phyloP scores from a whole-genome alignment of 2,797 vertebrate genomes.

The Microhierax caerulescens region DNA sequence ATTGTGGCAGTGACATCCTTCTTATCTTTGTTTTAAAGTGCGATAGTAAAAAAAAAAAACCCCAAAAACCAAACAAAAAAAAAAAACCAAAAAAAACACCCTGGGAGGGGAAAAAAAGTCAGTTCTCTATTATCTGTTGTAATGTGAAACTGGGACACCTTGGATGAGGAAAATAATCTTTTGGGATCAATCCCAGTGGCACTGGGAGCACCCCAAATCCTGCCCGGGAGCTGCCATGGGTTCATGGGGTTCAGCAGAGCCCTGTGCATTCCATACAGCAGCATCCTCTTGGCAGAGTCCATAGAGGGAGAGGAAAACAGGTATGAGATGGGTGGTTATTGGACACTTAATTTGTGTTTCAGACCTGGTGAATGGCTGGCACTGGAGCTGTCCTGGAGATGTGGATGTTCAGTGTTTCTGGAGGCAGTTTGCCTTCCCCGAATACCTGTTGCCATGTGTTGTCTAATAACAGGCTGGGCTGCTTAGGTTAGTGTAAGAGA shows the following conservation, averaged over 20 bases:
- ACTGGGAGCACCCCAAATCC: neutral
- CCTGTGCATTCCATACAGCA: neutral
- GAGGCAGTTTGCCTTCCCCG: fast-evolving
- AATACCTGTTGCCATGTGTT: fast-evolving
- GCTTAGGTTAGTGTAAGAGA: neutral
- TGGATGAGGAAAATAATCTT: neutral
- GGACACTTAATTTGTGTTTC: no score
- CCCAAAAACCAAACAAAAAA: no score
- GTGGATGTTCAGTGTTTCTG: neutral
- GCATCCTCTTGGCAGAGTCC: neutral
- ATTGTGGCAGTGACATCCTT: neutral
- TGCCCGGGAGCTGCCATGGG: neutral
- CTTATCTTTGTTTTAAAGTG: neutral
- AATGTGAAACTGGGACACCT: neutral
- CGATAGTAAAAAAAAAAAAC: neutral
- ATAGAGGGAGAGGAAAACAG: no score
- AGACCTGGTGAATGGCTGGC: fast-evolving
- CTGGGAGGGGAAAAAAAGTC: neutral
- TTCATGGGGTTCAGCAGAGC: neutral
- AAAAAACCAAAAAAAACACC: neutral
- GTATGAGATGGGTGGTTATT: fast-evolving
- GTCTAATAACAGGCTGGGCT: neutral
- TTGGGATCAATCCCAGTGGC: neutral
- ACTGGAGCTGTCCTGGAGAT: neutral
- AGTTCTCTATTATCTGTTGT: neutral